These are phyloP conservation scores for Neodiprion lecontei DNA, from an alignment of 1,140 invertebrate species.

Conservation along the genomic window DNA sequence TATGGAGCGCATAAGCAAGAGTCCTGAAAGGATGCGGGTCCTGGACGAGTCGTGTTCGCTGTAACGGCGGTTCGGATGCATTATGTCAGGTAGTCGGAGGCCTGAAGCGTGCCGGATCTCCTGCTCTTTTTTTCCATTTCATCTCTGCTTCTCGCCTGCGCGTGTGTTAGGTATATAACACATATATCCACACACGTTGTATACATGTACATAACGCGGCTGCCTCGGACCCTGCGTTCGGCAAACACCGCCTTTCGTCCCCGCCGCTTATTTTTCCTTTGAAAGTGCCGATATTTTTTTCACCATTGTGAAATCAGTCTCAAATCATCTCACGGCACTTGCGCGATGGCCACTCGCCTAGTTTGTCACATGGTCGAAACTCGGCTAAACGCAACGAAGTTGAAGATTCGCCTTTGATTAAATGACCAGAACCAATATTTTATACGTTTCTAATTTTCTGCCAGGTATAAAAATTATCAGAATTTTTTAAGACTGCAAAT, in stretches of 20 bases:
- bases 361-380: too few relatives aligned
- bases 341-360: too few relatives aligned
- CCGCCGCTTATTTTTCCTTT: background rate
- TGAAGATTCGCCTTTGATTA: too few relatives aligned
- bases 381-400: too few relatives aligned
- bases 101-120: background rate
- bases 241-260: background rate
- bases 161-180: background rate
- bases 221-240: too few relatives aligned
- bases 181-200: background rate
- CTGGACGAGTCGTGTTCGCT: background rate
- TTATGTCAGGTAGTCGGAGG: conserved; percentile 5
- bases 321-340: background rate
- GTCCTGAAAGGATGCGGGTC: background rate
- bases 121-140: background rate
- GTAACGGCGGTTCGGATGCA: background rate
- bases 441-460: too few relatives aligned
- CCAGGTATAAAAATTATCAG: too few relatives aligned
- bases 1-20: too few relatives aligned
- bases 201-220: too few relatives aligned
- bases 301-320: background rate
- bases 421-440: too few relatives aligned
- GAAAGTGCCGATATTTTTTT: conserved; percentile 5
- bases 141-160: background rate
- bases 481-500: too few relatives aligned